Evolutionary conservation across 1,140 invertebrate species (phyloP).

Genomic region (Acromyrmex echinatior): DNA sequence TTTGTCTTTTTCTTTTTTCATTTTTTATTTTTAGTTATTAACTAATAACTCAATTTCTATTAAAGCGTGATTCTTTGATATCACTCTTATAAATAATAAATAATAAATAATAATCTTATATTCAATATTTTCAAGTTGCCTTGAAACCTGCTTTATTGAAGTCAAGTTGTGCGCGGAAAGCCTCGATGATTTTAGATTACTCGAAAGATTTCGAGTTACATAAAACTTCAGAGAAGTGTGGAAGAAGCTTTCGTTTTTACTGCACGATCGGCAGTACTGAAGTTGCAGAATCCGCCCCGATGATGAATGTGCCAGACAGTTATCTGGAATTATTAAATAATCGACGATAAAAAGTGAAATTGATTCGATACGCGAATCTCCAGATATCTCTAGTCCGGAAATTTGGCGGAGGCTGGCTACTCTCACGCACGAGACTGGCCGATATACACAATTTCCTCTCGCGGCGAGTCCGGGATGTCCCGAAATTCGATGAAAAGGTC

Average conservation of each 20-base stretch:
- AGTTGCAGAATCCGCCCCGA: neutral
- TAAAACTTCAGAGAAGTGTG: neutral
- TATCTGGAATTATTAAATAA: neutral
- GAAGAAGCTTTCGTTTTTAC: conserved; percentile 12
- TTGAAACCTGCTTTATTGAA: neutral
- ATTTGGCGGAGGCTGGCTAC: neutral
- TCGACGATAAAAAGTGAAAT: conserved; percentile 6
- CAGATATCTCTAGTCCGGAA: neutral
- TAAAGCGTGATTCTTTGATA: neutral
- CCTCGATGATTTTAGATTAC: neutral
- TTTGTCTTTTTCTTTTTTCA: neutral
- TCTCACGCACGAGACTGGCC: neutral
- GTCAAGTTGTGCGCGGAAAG: neutral
- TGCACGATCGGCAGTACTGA: neutral
- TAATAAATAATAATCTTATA: neutral
- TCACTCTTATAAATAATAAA: too few relatives aligned
- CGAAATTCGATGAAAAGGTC: conserved; percentile 50
- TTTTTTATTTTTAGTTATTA: neutral
- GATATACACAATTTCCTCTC: conserved; percentile 27
- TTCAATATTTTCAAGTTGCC: neutral
- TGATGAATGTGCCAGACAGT: neutral
- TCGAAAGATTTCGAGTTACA: neutral
- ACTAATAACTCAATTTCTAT: neutral
- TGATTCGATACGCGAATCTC: neutral
- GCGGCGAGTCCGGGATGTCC: neutral